phyloP scores from a whole-genome alignment of 2,113 vertebrate species.

The Sturnus vulgaris region DNA sequence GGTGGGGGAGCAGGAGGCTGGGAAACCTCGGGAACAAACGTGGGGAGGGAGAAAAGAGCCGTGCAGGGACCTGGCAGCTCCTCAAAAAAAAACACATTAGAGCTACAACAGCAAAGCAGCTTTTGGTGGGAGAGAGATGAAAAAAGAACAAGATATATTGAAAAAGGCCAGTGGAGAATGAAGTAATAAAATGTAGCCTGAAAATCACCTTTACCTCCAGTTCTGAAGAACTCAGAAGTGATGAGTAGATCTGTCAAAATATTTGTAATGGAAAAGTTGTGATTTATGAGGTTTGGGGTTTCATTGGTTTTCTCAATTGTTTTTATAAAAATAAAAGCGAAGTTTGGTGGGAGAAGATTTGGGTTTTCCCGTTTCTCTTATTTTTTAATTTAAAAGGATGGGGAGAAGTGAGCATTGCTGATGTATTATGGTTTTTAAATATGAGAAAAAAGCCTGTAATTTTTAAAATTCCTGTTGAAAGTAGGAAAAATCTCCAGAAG shows the following conservation, averaged over 20 bases:
- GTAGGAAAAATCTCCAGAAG: neutral
- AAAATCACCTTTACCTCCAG: conserved; percentile 35
- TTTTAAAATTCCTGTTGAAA: neutral
- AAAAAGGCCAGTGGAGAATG: neutral
- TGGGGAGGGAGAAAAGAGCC: accelerated
- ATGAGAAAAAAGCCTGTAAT: neutral
- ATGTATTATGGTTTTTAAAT: neutral
- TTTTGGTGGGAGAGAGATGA: neutral
- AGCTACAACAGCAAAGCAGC: neutral
- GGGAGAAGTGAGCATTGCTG: neutral
- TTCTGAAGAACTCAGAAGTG: neutral
- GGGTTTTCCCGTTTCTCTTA: neutral
- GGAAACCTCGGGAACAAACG: accelerated
- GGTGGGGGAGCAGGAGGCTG: neutral
- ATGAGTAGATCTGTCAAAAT: conserved; percentile 48
- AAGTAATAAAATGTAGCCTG: conserved; percentile 41
- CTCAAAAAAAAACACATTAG: neutral
- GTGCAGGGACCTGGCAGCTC: neutral
- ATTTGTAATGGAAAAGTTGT: conserved; percentile 34
- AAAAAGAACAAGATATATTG: conserved; percentile 12
- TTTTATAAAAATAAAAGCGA: neutral
- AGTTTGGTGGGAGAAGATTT: neutral
- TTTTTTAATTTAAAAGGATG: neutral
- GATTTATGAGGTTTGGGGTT: conserved; percentile 36
- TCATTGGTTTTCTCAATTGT: neutral